A percentile compares a stretch with the other conserved stretches of the same genome.
Conservation (phyloP, 2,797 vertebrate genomes). For the Micromesistius poutassou region DNA sequence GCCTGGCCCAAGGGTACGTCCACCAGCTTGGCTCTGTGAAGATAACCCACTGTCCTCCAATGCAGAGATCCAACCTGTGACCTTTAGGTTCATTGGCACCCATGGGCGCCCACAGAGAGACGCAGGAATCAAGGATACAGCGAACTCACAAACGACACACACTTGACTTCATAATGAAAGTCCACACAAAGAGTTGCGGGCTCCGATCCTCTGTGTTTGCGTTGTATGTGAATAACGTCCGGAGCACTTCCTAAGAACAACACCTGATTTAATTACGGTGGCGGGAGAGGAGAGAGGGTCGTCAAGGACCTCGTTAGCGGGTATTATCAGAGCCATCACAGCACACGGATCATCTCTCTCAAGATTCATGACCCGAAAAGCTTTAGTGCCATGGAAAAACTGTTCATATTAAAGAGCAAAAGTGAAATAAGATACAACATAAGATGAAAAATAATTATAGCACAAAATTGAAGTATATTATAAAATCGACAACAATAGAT, state of each 20-base stretch:
- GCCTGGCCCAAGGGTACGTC: not conserved
- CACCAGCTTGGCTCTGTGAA: not conserved
- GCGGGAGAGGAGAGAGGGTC: not conserved
- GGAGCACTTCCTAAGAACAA: not conserved
- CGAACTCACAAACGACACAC: not conserved
- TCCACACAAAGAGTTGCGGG: not conserved
- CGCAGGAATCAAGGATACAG: not conserved
- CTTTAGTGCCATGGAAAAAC: not conserved
- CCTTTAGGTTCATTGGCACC: slow-evolving; percentile 1
- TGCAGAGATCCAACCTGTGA: not conserved
- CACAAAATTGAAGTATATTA: not conserved
- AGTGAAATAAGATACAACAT: not conserved
- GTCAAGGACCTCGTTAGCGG: not conserved
- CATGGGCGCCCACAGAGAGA: slow-evolving; percentile 4
- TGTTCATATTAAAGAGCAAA: not conserved
- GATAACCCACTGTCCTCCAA: not conserved
- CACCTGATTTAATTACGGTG: not conserved
- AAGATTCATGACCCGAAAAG: not conserved
- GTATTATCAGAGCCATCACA: not conserved
- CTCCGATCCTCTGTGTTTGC: not conserved
- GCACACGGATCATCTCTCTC: not conserved
- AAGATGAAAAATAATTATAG: not conserved
- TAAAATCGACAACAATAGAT: not conserved
- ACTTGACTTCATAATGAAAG: not conserved
- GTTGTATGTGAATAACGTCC: not conserved